Evolutionary conservation across 1,140 invertebrate species (phyloP).

Genomic region (Lepidostoma basale): DNA sequence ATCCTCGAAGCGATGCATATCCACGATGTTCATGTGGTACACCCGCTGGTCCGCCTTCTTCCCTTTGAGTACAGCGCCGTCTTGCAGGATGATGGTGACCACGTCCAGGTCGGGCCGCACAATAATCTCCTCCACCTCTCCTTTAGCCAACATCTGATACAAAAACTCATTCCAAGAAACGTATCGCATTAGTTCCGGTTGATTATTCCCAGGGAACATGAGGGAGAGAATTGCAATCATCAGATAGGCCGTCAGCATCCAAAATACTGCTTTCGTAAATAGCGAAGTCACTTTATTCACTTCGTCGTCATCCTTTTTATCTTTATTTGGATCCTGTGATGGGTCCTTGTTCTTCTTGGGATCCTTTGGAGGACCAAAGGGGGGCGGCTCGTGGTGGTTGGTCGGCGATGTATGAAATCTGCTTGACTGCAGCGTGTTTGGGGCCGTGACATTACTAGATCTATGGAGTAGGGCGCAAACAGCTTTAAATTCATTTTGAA

Average conservation of each 20-base stretch:
- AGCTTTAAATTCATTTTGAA: constrained; percentile 37
- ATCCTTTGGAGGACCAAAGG: constrained; percentile 39
- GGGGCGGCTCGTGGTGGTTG: constrained; percentile 29
- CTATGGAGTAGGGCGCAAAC: constrained; percentile 30
- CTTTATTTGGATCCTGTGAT: constrained; percentile 13
- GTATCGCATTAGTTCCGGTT: constrained; percentile 74
- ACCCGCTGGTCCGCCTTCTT: constrained; percentile 67
- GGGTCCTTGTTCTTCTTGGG: not conserved
- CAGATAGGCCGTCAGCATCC: constrained; percentile 77
- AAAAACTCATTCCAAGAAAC: constrained; percentile 96
- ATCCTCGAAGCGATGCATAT: constrained; percentile 84
- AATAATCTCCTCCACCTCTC: constrained; percentile 89
- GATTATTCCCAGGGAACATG: constrained; percentile 72
- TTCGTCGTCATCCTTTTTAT: constrained; percentile 60
- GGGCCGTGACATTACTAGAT: not conserved
- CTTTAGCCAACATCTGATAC: constrained; percentile 89
- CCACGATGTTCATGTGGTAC: constrained; percentile 84
- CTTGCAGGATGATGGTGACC: constrained; percentile 81
- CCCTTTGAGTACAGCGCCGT: constrained; percentile 88
- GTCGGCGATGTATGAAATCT: constrained; percentile 35
- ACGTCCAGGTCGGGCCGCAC: constrained; percentile 82
- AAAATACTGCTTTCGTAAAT: constrained; percentile 73
- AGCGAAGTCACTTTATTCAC: constrained; percentile 71
- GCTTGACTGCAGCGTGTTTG: not conserved
- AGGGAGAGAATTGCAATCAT: constrained; percentile 72